Conservation (phyloP, 2,797 vertebrate genomes). For the Melanotaenia pygmaea region DNA sequence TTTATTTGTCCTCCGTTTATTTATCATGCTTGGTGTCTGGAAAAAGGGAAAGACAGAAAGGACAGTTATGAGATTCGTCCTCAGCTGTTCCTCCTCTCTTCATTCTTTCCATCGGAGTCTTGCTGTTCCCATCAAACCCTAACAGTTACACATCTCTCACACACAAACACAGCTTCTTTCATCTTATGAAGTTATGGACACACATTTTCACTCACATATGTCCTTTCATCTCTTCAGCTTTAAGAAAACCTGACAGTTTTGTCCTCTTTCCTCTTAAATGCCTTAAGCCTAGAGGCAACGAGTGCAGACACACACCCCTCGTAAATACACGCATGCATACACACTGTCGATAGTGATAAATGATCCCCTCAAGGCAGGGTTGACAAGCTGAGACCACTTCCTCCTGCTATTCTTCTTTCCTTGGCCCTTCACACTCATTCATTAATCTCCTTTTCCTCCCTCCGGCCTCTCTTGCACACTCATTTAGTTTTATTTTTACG, state of each 20-base stretch:
- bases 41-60: slow-evolving; percentile 23
- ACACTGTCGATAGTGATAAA: slow-evolving; percentile 77
- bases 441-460: slow-evolving; percentile 74
- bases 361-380: slow-evolving; percentile 71
- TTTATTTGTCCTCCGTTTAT: slow-evolving; percentile 40
- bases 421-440: slow-evolving; percentile 75
- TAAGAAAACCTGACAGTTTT: slow-evolving; percentile 28
- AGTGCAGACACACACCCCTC: slow-evolving; percentile 40
- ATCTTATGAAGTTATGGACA: slow-evolving; percentile 61
- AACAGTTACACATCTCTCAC: slow-evolving; percentile 55
- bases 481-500: slow-evolving; percentile 60
- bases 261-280: slow-evolving; percentile 33
- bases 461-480: slow-evolving; percentile 48
- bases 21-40: slow-evolving; percentile 42
- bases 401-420: slow-evolving; percentile 74
- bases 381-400: slow-evolving; percentile 79
- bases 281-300: slow-evolving; percentile 48
- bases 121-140: slow-evolving; percentile 34
- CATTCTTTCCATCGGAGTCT: slow-evolving; percentile 38
- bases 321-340: slow-evolving; percentile 54
- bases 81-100: slow-evolving; percentile 64
- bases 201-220: slow-evolving; percentile 10
- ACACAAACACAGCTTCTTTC: slow-evolving; percentile 59
- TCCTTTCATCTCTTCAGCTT: slow-evolving; percentile 39
- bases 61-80: slow-evolving; percentile 31